Base-by-base conservation (phyloP, 2,113 vertebrate species). In the Neodontobutis hainanensis region DNA sequence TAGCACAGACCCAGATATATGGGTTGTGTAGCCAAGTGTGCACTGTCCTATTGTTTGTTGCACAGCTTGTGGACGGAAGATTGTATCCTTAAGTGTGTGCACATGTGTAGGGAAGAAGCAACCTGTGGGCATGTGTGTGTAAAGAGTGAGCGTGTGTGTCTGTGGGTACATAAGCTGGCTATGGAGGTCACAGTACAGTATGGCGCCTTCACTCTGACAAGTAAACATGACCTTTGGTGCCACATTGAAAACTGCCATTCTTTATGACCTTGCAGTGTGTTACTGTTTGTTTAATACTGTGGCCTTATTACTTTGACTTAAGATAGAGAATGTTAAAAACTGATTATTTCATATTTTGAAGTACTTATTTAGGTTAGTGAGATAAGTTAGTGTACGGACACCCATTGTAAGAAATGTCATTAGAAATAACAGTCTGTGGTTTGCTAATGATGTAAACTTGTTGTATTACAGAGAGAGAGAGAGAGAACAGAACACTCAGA, bases 131-230 rank as follows among this genome's bases (percentile, higher is more conserved):
- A 52, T 68, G 50, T 62, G 16, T 65, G 61, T 67, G 65, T 78
- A 27, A 27, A 55, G 68, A 74, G 66, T 73, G 34, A 73, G 59
- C 70, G 71, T 46, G 53, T 59, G 57, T 62, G 68, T 77, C 27
- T 73, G 63, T 69, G 74, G 75, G 78, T 83, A 75, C 84, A 79
- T 87, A 82, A 81, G 81, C 79, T 49, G 67, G 79, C 77, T 65
- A 84, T 87, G 87, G 90, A 91, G 88, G 88, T 90, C 88, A 90
- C 86, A 56, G 78, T 90, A 87, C 90, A 91, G 86, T 91, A 90
- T 89, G 87, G 88, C 75, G 84, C 90, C 87, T 88, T 91, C 88
- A 87, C 76, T 87, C 82, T 90, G 88, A 91, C 90, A 91, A 91
- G 90, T 87, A 90, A 90, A 90, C 87, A 89, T 89, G 86, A 90